Base-by-base conservation (phyloP, 2,797 vertebrate genomes). In the Pangasius macronema region DNA sequence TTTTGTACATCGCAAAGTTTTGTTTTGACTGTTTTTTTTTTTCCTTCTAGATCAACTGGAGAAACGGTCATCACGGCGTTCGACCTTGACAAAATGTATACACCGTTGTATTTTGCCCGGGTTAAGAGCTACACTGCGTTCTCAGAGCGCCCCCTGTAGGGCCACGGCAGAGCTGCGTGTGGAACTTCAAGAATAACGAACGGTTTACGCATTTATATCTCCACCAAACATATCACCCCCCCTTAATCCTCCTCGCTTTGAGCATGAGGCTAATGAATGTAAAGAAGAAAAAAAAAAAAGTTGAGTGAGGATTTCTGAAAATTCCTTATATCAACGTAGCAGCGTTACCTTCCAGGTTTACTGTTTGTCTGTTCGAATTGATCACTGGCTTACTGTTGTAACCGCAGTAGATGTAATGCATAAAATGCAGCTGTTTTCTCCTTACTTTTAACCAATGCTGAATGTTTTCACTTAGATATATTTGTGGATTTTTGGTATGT, bases 81-180 rank as follows among this genome's bases (percentile, higher is more conserved):
- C 13, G 98, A 99, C 91, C 96, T 99, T 79, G 97, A 99, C 95
- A 97, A 96, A 94, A 99, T 97, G 97, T 99, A 99, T 92, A 95
- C 97, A 1, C 98, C 99, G 46, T 94, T 99, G 94, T 96, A 96
- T 94, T 99, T 99, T 92, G 97, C 97, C 91, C 97, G 98, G 86
- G 98, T 99, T 93, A 99, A 98, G 94, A 98, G 98, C 94, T 99
- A 97, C 92, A 99, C 97, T 11, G 97, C 98, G 3, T 96, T 96
- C 92, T 99, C 98, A 0, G 97, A 99, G 91, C 96, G 96, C 92
- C 98, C 99, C 1, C 97, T 99, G 88, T 99, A 94, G 97, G 92
- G 89, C 90, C 86, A 79, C 61, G 49, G 70, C 42, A 84, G 57
- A 88, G 77, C 86, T 88, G 90, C 81, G 90, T 81, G 68, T 46